phyloP scores from a whole-genome alignment of 2,797 vertebrate species.

The Oophaga sylvatica region DNA sequence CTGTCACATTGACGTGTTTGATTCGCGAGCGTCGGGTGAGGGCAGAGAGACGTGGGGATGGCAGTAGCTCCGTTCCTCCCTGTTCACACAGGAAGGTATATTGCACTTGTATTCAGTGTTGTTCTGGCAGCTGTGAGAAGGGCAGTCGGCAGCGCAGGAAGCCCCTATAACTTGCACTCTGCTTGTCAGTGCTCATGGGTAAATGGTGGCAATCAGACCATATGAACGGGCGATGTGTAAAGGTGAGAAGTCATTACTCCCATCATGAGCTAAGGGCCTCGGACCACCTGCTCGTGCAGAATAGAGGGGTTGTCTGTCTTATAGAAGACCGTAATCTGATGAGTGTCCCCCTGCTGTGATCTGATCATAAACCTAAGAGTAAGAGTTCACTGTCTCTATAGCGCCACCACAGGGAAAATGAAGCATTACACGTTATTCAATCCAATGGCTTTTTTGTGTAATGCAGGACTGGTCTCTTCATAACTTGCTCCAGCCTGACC shows the following conservation, averaged over 20 bases:
- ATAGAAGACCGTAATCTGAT: background rate
- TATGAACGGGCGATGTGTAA: background rate
- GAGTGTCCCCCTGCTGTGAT: background rate
- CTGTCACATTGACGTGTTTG: conserved; percentile 16
- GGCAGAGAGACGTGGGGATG: background rate
- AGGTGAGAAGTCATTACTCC: background rate
- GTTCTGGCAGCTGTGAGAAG: background rate
- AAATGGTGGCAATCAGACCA: background rate
- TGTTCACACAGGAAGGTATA: conserved; percentile 21
- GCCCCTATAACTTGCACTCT: background rate
- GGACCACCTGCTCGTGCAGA: background rate
- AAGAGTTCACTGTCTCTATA: background rate
- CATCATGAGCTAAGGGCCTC: background rate
- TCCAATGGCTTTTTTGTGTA: background rate
- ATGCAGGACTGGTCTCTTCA: background rate
- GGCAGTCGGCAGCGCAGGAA: too few species aligned
- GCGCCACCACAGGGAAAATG: background rate
- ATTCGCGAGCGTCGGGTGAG: background rate
- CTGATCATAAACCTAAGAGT: background rate
- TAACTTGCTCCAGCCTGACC: too few species aligned
- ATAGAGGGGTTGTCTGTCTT: background rate
- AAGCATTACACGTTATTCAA: background rate
- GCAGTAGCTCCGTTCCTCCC: background rate
- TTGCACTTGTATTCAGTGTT: conserved; percentile 23
- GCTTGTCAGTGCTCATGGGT: background rate